Base-by-base conservation (phyloP, 2,888 invertebrate species). In the Rhingia campestris region DNA sequence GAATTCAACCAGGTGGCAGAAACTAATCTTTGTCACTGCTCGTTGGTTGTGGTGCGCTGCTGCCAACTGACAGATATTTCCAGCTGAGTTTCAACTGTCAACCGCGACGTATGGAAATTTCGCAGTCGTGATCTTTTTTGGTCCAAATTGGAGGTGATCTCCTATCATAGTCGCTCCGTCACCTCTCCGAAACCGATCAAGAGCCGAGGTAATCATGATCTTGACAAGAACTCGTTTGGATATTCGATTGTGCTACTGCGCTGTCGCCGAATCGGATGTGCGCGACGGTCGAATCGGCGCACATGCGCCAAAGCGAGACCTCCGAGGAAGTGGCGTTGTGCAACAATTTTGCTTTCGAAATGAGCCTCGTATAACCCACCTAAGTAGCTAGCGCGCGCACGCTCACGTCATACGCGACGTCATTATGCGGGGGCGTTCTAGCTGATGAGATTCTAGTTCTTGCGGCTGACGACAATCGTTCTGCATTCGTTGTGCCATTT, bases 71-170 rank as follows among this genome's bases (percentile, higher is more conserved):
- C 81, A 81, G 81, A 22, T 76, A 32, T 43, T 72, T 81, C 76
- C 81, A 81, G 81, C 72, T 81, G 81, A 81, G 81, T 66, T 72
- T 66, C 72, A 72, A 66, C 81, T 77, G 81, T 81, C 81, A 81
- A 72, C 70, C 45, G 81, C 43, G 49, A 59, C 72, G 76, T 64
- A 66, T 70, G 64, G 69, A 81, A 67, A 73, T 66, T 72, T 39
- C 54, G 22, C 12, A 32, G 14, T 51, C 7, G 43, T 79, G 41
- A 73, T 67, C 39, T 74, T 74, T 69, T n/a, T 66, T 7, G 2
- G 56, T 53, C 61, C 58, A 59, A 69, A 56, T 69, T 61, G 76
- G 70, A 72, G 53, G 70, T 76, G 76, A 76, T 70, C 69, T 76
- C 70, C 74, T 69, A 54, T 63, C 45, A 39, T 53, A 12, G 33